phyloP scores from a whole-genome alignment of 2,797 vertebrate genomes.

The Rhinoraja longicauda region DNA sequence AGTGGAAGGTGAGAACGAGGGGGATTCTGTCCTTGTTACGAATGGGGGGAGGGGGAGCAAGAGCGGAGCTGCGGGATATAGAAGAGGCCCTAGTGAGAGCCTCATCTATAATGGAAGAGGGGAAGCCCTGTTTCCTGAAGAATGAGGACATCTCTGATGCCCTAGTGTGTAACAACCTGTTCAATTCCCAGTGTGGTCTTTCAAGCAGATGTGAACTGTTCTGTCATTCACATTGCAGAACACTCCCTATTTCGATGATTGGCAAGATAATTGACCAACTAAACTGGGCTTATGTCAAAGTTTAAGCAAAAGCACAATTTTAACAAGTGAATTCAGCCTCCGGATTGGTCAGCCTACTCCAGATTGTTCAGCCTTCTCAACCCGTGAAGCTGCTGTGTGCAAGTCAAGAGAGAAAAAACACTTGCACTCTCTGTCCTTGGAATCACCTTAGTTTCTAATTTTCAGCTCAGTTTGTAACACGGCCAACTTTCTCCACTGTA shows the following conservation, averaged over 20 bases:
- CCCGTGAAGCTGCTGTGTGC: neutral
- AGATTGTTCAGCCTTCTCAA: neutral
- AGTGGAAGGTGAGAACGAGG: too few relatives aligned
- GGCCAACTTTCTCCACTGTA: neutral
- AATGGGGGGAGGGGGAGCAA: too few relatives aligned
- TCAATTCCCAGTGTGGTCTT: neutral
- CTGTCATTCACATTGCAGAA: neutral
- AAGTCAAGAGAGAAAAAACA: neutral
- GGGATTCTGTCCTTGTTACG: too few relatives aligned
- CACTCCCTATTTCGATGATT: neutral
- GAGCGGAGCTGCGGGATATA: too few relatives aligned
- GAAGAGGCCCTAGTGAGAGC: too few relatives aligned
- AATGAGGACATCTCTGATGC: too few relatives aligned
- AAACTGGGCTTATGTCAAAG: neutral
- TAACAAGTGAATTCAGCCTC: neutral
- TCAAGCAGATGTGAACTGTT: neutral
- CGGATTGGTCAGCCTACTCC: neutral
- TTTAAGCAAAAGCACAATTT: neutral
- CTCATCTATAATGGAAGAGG: too few relatives aligned
- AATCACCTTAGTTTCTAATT: neutral
- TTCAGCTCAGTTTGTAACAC: neutral
- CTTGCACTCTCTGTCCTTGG: neutral
- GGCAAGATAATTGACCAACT: neutral
- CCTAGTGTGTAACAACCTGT: too few relatives aligned
- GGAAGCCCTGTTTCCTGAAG: too few relatives aligned